These are phyloP conservation scores for Malthinus flaveolus DNA, from an alignment of 2,888 invertebrate species.

Conservation along the genomic window DNA sequence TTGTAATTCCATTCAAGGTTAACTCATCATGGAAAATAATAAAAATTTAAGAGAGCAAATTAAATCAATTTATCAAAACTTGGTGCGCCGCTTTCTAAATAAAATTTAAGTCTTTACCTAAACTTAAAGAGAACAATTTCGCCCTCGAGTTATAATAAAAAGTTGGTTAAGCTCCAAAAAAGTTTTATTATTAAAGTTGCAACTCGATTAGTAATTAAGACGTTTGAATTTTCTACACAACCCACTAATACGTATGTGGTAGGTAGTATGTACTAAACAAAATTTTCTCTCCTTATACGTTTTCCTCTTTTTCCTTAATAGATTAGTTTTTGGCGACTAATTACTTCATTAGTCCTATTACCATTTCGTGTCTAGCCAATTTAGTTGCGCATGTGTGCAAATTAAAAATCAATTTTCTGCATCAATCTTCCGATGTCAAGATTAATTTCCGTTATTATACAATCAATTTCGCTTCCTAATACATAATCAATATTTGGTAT, in stretches of 20 bases:
- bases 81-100: constrained; percentile 1
- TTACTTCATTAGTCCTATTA: constrained; percentile 28
- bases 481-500: constrained; percentile 38
- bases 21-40: constrained; percentile 1
- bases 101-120: not conserved
- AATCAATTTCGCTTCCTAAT: constrained; percentile 38
- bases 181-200: constrained; percentile 3
- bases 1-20: constrained; percentile 5
- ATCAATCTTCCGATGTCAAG: constrained; percentile 47
- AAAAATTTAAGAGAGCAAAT: not conserved
- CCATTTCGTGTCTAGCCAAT: constrained; percentile 15
- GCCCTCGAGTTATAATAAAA: constrained; percentile 1
- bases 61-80: not conserved
- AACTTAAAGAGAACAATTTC: constrained; percentile 5
- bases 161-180: constrained; percentile 3
- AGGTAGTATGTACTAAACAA: no score
- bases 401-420: constrained; percentile 50
- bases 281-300: no score
- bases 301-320: constrained; percentile 1
- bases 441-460: constrained; percentile 44
- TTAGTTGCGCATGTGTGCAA: constrained; percentile 40
- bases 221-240: constrained; percentile 7
- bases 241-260: constrained; percentile 2
- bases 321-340: constrained; percentile 15
- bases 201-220: constrained; percentile 1